Evolutionary conservation across 2,113 vertebrate species (phyloP), one percentile per base, ranked within the genome.

Genomic region (Elephas maximus): DNA sequence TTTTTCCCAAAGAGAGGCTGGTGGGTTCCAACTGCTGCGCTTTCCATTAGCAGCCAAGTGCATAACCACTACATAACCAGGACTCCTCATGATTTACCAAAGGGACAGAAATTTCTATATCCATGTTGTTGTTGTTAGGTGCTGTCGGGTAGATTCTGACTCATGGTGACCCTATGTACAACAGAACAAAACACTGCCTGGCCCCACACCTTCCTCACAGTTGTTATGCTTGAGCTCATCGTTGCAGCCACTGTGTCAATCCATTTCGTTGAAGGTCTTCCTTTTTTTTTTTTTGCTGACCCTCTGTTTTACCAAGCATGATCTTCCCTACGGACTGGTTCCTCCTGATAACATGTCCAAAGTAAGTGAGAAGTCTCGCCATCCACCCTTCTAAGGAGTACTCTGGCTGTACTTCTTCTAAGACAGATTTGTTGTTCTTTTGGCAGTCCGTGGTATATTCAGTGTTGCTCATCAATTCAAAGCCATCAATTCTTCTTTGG

Each of bases 71-170:
- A 23, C 21, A 21, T 4, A 20, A 62, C 60, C 60, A 20, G 60
- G 60, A 62, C 60, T 23, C 60, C 18, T 21, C 60, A 23, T 93
- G 84, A 95, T 95, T 76, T 92, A 62, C 73, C 84, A 60, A 93
- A 81, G 21, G 71, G 85, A 85, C 96, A 48, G 48, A 88, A 86
- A 88, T 67, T 88, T 63, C 10, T 96, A 15, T 83, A 80, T 44
- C n/a, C 10, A 10, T 37, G n/a, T 41, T 74, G 18, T 73, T 73
- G 33, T 41, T 74, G 17, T 41, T 23, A 74, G 37, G 37, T 41
- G 37, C 73, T 2, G 7, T 41, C 2, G 18, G 41, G 37, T 41
- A 10, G 8, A 5, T 41, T 41, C n/a, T 18, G 18, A 74, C 14
- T 41, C 7, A 41, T 41, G 41, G 9, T 8, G 6, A 41, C 33